These are phyloP conservation scores for Zygothrica quintamaculata DNA, from an alignment of 2,888 invertebrate genomes.

Conservation along the genomic window DNA sequence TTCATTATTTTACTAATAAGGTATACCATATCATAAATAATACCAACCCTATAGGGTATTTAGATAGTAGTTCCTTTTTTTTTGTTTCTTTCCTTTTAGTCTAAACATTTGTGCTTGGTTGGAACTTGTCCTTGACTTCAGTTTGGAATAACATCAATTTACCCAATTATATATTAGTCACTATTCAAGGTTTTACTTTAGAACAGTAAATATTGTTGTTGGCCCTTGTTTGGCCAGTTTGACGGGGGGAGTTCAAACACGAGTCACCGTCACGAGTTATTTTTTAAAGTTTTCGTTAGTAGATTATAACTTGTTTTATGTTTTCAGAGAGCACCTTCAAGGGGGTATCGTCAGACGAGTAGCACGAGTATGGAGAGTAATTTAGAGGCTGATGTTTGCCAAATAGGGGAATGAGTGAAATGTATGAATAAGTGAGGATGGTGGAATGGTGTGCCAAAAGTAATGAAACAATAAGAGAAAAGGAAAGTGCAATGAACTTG, in stretches of 20 bases:
- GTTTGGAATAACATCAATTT: constrained; percentile 12
- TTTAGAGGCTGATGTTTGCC: constrained; percentile 5
- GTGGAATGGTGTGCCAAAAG: no score
- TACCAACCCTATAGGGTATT: no score
- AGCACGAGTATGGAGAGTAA: not conserved
- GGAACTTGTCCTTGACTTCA: constrained; percentile 40
- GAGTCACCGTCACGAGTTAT: constrained; percentile 35
- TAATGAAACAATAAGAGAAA: not conserved
- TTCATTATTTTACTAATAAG: no score
- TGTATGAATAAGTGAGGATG: not conserved
- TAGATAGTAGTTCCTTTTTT: not conserved
- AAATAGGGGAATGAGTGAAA: constrained; percentile 15
- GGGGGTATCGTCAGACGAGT: not conserved
- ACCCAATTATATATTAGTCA: constrained; percentile 24
- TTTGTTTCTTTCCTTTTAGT: no score
- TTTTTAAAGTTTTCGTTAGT: not conserved
- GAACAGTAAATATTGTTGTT: not conserved
- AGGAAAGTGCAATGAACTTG: constrained; percentile 46
- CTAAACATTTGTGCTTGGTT: not conserved
- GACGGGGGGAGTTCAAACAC: constrained; percentile 40
- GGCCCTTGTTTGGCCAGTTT: constrained; percentile 16
- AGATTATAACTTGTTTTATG: constrained; percentile 35
- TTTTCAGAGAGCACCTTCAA: constrained; percentile 1
- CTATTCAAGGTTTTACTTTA: constrained; percentile 42
- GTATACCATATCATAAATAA: no score